Base-by-base conservation (phyloP, 1,140 invertebrate species). In the Papilio polyxenes region DNA sequence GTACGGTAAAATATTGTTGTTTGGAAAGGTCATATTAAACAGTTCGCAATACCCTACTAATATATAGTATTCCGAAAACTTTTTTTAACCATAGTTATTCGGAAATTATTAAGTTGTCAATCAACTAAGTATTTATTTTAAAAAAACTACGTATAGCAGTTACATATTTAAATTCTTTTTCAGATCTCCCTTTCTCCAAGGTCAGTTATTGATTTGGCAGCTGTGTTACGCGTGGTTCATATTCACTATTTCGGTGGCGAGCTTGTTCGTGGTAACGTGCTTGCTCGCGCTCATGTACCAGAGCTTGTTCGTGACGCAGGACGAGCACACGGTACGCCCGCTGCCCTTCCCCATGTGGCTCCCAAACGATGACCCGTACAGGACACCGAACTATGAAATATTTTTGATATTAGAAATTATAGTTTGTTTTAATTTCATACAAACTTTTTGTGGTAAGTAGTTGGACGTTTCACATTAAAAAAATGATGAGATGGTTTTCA, bases 371-470 rank as follows among this genome's bases (percentile, higher is more conserved):
- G 89, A 91, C 59, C 87, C 88, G 0, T 89, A 90, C 75, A 85
- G 89, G 37, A 88, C 90, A 53, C 90, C 91, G 0, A 90, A 89
- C 75, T 92, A 91, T 48, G 91, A 92, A 88, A 82, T 92, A 23
- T 89, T 92, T 79, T 49, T 91, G 8, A 31, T 86, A 59, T 77
- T 87, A 7, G 75, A 91, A 76, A 76, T 82, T 20, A 23, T 83
- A 0, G 10, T 85, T 17, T 79, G 81, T 48, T 56, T 87, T 9
- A 77, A 86, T 4, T 81, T 87, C 17, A 75, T 86, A 17, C 86
- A 86, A 75, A 85, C 83, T 53, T 91, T 90, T 87, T 82, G 83
- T 13, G 86, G 89, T 92, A 78, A 83, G 86, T 86, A 81, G 11
- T n/a, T 65, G 3, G 20, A 56, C 5, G 17, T 56, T 59, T 13